A percentile compares a stretch with the other conserved stretches of the same genome.
phyloP scores from a whole-genome alignment of 2,797 vertebrate genomes.

The Glossophaga mutica region DNA sequence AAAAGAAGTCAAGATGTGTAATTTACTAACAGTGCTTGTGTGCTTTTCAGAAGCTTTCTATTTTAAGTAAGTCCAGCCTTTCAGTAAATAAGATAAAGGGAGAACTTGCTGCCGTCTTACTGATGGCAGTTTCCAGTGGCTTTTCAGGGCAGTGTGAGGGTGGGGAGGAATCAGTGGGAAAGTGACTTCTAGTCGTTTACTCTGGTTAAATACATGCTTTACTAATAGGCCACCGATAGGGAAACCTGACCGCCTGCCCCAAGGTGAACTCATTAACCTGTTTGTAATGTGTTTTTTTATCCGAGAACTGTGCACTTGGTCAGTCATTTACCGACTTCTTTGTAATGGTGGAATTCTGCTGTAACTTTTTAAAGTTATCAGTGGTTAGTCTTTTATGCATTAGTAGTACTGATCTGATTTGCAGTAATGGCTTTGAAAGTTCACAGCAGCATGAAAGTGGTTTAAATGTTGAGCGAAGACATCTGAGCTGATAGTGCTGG shows the following conservation, averaged over 20 bases:
- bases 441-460: not conserved
- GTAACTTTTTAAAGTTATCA: not conserved
- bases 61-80: slow-evolving; percentile 33
- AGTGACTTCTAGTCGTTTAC: not conserved
- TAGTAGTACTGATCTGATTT: not conserved
- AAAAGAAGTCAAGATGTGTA: not conserved
- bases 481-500: not conserved
- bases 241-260: not conserved
- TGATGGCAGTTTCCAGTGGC: not conserved
- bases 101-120: not conserved
- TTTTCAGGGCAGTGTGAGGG: slow-evolving; percentile 1
- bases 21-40: not conserved
- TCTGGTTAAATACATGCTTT: not conserved
- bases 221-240: not conserved
- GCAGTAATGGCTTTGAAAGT: not conserved
- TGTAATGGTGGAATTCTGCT: not conserved
- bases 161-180: not conserved
- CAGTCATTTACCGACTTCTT: slow-evolving; percentile 30
- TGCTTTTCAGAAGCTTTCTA: slow-evolving; percentile 13
- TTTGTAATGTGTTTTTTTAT: not conserved
- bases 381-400: not conserved
- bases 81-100: slow-evolving; percentile 29
- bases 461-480: not conserved
- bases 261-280: not conserved
- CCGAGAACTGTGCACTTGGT: not conserved